Base-by-base conservation (phyloP, 2,113 vertebrate species). In the Strix aluco region DNA sequence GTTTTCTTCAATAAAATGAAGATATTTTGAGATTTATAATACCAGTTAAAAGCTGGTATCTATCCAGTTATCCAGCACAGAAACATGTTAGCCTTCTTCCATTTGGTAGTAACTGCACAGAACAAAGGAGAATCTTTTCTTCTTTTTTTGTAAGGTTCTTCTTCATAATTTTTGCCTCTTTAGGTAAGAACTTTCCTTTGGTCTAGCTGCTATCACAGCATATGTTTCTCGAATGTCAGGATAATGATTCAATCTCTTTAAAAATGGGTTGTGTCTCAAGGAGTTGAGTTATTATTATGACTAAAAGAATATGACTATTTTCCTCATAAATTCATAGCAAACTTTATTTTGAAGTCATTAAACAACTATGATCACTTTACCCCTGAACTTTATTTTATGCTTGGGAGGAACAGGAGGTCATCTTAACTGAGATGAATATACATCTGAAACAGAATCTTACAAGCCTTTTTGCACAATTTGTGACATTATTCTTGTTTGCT, bases 301-400 rank as follows among this genome's bases (percentile, higher is more conserved):
- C 71, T 90, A 71, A 88, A 91, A 84, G n/a, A 94, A 63, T 81
- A 73, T 34, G 55, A 88, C 34, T 88, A 20, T 32, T 90, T 86
- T 80, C 15, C 46, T 86, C 67, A 81, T 90, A 95, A 96, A 93
- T 94, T 93, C 29, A 59, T n/a, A 92, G 12, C 12, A 77, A 92
- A 83, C 2, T 77, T 27, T 69, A 46, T 93, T 87, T 91, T 93
- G 22, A 32, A 92, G 71, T 73, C 40, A 81, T 81, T 77, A 90
- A 82, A 66, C 8, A 92, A 22, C n/a, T 59, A 59, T 30, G 7
- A 77, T 62, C 36, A 46, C 17, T 88, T 91, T 91, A 81, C 38
- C 44, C 58, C 36, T 73, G 66, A 92, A 90, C 36, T 82, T 87
- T 23, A 84, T 25, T 91, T 96, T 93, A 70, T 40, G 10, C 47